phyloP scores from a whole-genome alignment of 2,113 vertebrate genomes.

The Tupaia tana region DNA sequence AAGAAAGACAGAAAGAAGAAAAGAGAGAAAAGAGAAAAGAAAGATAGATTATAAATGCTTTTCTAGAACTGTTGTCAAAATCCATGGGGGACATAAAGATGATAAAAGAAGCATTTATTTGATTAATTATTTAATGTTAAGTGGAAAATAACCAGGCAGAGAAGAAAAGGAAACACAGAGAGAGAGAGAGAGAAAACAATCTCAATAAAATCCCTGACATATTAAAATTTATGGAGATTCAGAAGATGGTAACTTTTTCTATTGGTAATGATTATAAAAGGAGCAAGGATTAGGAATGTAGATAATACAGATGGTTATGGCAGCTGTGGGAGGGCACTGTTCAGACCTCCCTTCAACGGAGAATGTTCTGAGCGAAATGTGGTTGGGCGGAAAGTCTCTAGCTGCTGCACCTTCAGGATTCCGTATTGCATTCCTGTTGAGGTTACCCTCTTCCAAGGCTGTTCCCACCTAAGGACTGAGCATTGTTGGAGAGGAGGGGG shows the following conservation, averaged over 20 bases:
- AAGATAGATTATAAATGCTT: neutral
- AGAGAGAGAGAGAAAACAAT: neutral
- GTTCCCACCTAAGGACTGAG: neutral
- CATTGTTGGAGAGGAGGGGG: too few species aligned
- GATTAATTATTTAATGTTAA: neutral
- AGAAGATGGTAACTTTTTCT: slow-evolving; percentile 10
- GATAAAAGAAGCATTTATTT: slow-evolving; percentile 21
- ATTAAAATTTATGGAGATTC: slow-evolving; percentile 15
- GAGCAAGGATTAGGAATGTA: neutral
- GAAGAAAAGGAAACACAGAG: neutral
- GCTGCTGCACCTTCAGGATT: neutral
- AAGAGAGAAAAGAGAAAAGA: too few species aligned
- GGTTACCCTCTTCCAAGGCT: neutral
- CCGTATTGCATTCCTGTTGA: neutral
- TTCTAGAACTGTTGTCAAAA: slow-evolving; percentile 1
- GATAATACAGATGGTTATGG: neutral
- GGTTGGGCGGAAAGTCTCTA: neutral
- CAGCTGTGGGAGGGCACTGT: neutral
- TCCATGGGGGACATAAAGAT: neutral
- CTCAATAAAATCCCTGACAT: neutral
- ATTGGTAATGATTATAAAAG: slow-evolving; percentile 13
- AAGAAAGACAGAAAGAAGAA: too few species aligned
- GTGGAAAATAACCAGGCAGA: neutral
- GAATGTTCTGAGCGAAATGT: neutral
- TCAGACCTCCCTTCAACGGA: neutral